phyloP scores from a whole-genome alignment of 2,797 vertebrate species.

The Rhinoraja longicauda region DNA sequence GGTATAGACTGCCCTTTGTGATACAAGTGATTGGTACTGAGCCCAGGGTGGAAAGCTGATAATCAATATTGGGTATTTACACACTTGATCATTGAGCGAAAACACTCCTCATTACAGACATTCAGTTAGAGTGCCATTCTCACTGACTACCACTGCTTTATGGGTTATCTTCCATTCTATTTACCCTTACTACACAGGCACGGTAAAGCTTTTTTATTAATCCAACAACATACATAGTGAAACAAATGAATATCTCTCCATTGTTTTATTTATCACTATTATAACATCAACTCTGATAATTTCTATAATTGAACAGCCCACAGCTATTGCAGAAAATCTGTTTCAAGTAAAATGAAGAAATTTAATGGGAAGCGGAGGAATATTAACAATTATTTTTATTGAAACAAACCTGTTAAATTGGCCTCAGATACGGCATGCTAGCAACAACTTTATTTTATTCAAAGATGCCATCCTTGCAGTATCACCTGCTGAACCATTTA shows the following conservation, averaged over 20 bases:
- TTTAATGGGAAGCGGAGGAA: neutral
- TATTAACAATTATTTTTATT: neutral
- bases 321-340: neutral
- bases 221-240: neutral
- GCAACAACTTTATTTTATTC: neutral
- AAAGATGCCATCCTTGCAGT: neutral
- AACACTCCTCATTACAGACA: neutral
- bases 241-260: neutral
- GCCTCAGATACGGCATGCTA: neutral
- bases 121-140: neutral
- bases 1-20: no score
- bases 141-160: neutral
- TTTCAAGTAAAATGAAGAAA: neutral
- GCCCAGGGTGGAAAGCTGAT: neutral
- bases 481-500: neutral
- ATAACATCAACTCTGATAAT: neutral
- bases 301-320: neutral
- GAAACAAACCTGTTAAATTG: neutral
- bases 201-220: neutral
- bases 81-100: neutral
- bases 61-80: neutral
- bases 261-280: neutral
- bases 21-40: no score
- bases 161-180: neutral
- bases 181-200: neutral